phyloP scores from a whole-genome alignment of 2,113 vertebrate species.

The Nycticorax nycticorax region DNA sequence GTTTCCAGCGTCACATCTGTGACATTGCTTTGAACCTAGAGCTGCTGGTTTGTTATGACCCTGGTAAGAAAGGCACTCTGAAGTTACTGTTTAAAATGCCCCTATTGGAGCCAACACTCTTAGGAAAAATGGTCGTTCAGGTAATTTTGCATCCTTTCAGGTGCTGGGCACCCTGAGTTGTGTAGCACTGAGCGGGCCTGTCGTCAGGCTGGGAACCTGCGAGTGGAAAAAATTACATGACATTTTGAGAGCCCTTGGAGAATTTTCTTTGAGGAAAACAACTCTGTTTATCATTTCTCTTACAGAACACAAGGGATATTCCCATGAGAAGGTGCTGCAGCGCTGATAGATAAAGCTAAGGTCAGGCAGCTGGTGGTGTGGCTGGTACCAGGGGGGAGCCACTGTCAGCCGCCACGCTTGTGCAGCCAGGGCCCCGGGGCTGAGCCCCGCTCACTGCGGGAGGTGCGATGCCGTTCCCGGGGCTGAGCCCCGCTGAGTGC shows the following conservation, averaged over 20 bases:
- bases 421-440: too few species aligned
- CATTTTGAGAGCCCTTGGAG: neutral
- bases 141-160: neutral
- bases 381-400: neutral
- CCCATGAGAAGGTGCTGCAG: neutral
- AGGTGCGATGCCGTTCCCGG: neutral
- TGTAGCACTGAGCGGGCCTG: neutral
- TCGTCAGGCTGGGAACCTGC: too few species aligned
- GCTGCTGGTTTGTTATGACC: neutral
- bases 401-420: neutral
- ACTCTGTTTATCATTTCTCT: neutral
- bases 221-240: neutral
- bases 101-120: neutral
- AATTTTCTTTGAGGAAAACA: neutral
- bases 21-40: neutral
- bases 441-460: neutral
- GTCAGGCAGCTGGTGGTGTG: too few species aligned
- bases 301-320: neutral
- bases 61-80: neutral
- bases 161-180: neutral
- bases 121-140: neutral
- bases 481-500: too few species aligned
- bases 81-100: neutral
- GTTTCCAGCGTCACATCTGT: rapidly evolving
- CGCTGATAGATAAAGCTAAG: rapidly evolving